Conservation (phyloP, 2,113 vertebrate species). For the Anarhynchus alexandrinus region DNA sequence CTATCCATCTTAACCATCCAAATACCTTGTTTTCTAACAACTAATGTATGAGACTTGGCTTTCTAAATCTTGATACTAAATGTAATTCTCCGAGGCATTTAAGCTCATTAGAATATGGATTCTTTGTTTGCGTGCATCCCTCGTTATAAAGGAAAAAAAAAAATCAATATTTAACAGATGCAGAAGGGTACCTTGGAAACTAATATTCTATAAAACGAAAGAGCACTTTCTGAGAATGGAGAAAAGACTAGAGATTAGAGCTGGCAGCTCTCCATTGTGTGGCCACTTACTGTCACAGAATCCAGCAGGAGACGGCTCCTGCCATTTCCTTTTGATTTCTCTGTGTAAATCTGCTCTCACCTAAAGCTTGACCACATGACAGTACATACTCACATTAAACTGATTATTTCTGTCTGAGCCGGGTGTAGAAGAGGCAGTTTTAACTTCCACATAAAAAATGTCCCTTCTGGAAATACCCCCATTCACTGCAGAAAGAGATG, state of each 20-base stretch:
- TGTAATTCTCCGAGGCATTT: not conserved
- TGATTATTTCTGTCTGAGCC: constrained; percentile 68
- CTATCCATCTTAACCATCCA: not conserved
- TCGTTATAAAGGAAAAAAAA: not conserved
- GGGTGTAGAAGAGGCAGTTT: constrained; percentile 38
- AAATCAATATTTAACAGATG: not conserved
- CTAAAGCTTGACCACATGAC: constrained; percentile 53
- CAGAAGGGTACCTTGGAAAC: constrained; percentile 3
- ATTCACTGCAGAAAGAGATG: constrained; percentile 28
- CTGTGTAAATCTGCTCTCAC: constrained; percentile 73
- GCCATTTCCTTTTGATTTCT: constrained; percentile 65
- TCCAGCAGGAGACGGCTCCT: constrained; percentile 12
- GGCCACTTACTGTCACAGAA: constrained; percentile 46
- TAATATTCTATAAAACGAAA: not conserved
- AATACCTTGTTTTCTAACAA: not conserved
- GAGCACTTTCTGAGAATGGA: not conserved
- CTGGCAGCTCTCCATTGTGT: constrained; percentile 5
- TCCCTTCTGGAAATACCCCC: constrained; percentile 26
- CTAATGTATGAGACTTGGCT: not conserved
- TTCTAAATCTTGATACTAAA: not conserved
- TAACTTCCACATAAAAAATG: constrained; percentile 54
- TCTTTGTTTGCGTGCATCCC: not conserved
- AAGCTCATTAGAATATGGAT: not conserved
- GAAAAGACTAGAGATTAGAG: not conserved
- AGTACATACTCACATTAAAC: constrained; percentile 62